Evolutionary conservation across 2,113 vertebrate species (phyloP).

Genomic region (Mystacornis crossleyi): DNA sequence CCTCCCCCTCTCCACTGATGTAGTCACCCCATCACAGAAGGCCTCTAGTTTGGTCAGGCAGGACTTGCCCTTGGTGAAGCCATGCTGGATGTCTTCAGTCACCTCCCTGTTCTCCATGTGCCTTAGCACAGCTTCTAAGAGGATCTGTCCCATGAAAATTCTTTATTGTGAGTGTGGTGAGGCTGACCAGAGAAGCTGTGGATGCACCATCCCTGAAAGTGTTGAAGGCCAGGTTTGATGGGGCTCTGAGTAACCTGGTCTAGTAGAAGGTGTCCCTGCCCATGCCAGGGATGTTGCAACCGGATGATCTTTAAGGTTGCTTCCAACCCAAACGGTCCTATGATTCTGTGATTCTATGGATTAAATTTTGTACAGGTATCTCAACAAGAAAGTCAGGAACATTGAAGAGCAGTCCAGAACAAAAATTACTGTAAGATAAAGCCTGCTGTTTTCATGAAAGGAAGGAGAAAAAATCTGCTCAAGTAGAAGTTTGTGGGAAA

Average conservation of each 20-base stretch:
- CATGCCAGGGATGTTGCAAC: neutral
- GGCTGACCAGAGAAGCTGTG: neutral
- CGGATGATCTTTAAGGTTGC: neutral
- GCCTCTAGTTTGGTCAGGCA: neutral
- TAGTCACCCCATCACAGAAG: neutral
- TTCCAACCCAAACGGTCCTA: neutral
- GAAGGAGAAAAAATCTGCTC: neutral
- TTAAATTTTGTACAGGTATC: neutral
- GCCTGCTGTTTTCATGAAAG: neutral
- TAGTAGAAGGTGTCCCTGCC: neutral
- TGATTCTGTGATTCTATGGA: neutral
- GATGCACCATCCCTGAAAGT: neutral
- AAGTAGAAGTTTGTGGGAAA: neutral
- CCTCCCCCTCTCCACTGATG: neutral
- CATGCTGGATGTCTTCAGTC: accelerated
- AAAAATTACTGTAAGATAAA: neutral
- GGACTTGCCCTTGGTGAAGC: neutral
- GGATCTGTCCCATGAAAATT: neutral
- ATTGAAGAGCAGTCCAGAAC: neutral
- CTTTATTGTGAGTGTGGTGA: neutral
- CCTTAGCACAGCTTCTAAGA: neutral
- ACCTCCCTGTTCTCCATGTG: accelerated
- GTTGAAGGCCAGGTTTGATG: neutral
- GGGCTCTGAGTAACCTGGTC: neutral
- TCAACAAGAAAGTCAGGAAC: neutral